Evolutionary conservation across 2,113 vertebrate genomes (phyloP), one percentile per base, ranked within the genome.

Genomic region (Rafetus swinhoei): DNA sequence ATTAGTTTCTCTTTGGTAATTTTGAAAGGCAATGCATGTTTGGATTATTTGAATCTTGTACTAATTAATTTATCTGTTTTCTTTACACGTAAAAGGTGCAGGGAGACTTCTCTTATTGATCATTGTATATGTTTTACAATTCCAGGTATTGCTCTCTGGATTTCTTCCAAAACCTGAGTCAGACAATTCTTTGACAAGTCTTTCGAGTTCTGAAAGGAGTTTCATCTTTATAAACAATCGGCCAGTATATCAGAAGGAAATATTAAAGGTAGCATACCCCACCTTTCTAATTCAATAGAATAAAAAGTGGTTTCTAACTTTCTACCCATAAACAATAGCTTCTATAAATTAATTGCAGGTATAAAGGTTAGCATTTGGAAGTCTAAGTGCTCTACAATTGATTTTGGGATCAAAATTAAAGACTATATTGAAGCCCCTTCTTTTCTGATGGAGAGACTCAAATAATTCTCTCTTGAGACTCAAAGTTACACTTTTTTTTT

Each of bases 141-240:
- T 97, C 54, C 95, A 99, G 99, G 98, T 99, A 92, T 80, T 89
- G 95, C 97, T 99, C 72, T 98, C 98, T 86, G 99, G 99, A 84
- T 99, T 99, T 96, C 97, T 99, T 93, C 99, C 99, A 77, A 99
- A 99, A 90, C 97, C 97, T 39, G 98, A 98, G 53, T 98, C 98
- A 52, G 98, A 99, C 91, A 96, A 91, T 77, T 98, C 96, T 82
- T 97, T 98, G 27, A 99, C 98, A 79, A 99, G 99, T 95, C 98
- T 99, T 84, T 98, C 98, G 45, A 98, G 96, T 84, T 97, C 98
- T 81, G 99, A 99, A 94, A 99, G 97, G 97, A 99, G 98, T 53
- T 99, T 99, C 56, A 93, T 99, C 92, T 99, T 98, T 93, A 96
- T 99, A 94, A 99, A 99, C 89, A 97, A 96, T 90, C 98, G 99